A percentile compares a stretch with the other conserved stretches of the same genome.
phyloP scores from a whole-genome alignment of 2,113 vertebrate genomes.

The Chitala chitala region DNA sequence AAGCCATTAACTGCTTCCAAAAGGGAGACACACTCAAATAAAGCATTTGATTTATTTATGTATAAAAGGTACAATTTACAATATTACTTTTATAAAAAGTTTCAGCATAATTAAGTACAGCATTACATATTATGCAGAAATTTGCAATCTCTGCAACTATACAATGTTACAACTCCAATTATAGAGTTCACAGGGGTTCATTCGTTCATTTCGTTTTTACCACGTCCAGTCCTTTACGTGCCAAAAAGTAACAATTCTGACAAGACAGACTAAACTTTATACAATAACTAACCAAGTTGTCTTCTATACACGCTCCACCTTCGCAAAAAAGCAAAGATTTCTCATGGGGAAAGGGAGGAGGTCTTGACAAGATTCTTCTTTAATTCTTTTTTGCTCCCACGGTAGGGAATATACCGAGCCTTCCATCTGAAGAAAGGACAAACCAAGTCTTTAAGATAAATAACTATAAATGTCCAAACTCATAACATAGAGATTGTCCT shows the following conservation, averaged over 20 bases:
- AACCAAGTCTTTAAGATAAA: conserved; percentile 94
- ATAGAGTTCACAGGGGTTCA: conserved; percentile 87
- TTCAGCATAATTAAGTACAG: conserved; percentile 97
- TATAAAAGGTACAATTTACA: conserved; percentile 98
- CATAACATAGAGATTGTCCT: conserved; percentile 74
- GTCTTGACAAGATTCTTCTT: conserved; percentile 56
- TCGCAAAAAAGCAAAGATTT: conserved; percentile 84
- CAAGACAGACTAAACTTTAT: conserved; percentile 74
- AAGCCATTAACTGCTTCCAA: conserved; percentile 25
- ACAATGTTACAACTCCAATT: conserved; percentile 83
- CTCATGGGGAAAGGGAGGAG: conserved; percentile 57
- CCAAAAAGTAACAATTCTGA: conserved; percentile 77
- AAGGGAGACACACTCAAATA: conserved; percentile 64
- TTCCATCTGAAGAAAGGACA: conserved; percentile 92
- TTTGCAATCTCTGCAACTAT: conserved; percentile 87
- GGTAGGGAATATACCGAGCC: conserved; percentile 83
- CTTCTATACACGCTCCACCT: conserved; percentile 89
- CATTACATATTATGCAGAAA: conserved; percentile 96
- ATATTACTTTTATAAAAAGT: conserved; percentile 99
- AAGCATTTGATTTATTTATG: conserved; percentile 96
- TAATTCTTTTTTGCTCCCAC: conserved; percentile 69
- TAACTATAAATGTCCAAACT: conserved; percentile 83
- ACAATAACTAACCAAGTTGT: conserved; percentile 84
- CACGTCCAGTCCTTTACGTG: conserved; percentile 84
- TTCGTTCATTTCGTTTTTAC: conserved; percentile 63